Conservation (phyloP, 37 sponge, comb jelly and placozoan species). For the Petrosia ficiformis region DNA sequence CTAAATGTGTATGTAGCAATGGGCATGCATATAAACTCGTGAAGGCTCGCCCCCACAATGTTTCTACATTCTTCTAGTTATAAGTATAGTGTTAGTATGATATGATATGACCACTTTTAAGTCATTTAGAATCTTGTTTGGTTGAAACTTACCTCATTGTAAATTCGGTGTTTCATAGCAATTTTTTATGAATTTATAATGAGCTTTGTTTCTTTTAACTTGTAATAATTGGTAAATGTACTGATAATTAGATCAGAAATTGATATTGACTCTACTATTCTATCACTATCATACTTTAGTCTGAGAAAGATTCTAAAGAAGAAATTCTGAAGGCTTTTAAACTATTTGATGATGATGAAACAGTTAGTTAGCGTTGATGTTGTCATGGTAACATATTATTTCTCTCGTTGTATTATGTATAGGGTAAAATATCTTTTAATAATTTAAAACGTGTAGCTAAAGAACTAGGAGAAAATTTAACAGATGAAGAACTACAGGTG, state of each 20-base stretch:
- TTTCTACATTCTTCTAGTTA: background rate
- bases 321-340: slow-evolving; percentile 96
- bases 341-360: slow-evolving; percentile 98
- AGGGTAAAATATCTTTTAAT: slow-evolving; percentile 97
- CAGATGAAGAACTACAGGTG: slow-evolving; percentile 97
- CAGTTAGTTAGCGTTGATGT: slow-evolving; percentile 47
- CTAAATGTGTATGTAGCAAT: too few species aligned
- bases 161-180: too few species aligned
- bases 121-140: too few species aligned
- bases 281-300: slow-evolving; percentile 31
- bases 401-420: background rate
- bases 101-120: too few species aligned
- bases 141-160: too few species aligned
- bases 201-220: too few species aligned
- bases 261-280: background rate
- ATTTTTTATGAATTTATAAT: too few species aligned
- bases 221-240: background rate
- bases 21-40: too few species aligned
- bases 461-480: slow-evolving; percentile 96
- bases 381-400: slow-evolving; percentile 6
- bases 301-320: slow-evolving; percentile 96
- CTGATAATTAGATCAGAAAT: background rate
- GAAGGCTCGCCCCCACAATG: too few species aligned
- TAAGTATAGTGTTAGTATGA: too few species aligned
- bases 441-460: slow-evolving; percentile 98